Conservation (phyloP, 1,140 invertebrate genomes). For the fruit fly (Drosophila melanogaster) region DNA sequence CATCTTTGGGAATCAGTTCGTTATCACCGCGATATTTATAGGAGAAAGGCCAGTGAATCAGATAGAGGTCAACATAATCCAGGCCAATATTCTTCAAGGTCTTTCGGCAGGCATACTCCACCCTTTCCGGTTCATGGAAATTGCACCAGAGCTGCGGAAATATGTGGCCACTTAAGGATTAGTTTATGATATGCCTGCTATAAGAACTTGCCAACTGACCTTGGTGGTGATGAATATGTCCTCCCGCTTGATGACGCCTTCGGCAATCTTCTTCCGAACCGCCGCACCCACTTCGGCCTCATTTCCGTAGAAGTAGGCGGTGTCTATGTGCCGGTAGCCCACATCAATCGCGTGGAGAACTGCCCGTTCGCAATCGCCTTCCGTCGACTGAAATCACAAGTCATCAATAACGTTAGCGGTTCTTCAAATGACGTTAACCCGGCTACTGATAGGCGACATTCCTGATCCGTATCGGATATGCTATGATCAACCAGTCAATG, state of each 20-base stretch:
- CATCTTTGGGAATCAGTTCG: constrained; percentile 85
- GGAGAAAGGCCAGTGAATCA: constrained; percentile 94
- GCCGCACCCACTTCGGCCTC: constrained; percentile 94
- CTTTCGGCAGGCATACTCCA: constrained; percentile 87
- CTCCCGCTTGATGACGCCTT: constrained; percentile 91
- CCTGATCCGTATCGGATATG: constrained; percentile 65
- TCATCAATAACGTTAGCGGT: constrained; percentile 16
- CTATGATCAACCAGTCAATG: constrained; percentile 86
- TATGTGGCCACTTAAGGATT: constrained; percentile 82
- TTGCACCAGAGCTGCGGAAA: constrained; percentile 89
- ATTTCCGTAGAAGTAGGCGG: constrained; percentile 93
- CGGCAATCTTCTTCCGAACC: constrained; percentile 89
- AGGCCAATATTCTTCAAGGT: constrained; percentile 88
- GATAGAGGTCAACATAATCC: constrained; percentile 93
- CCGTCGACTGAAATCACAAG: constrained; percentile 84
- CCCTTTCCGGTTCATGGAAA: constrained; percentile 87
- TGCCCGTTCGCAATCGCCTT: constrained; percentile 86
- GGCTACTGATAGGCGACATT: constrained; percentile 32
- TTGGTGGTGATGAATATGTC: constrained; percentile 94
- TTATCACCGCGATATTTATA: constrained; percentile 85
- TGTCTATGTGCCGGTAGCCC: constrained; percentile 96
- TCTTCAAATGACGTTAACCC: constrained; percentile 4
- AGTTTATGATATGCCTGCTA: constrained; percentile 15
- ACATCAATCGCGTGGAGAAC: constrained; percentile 91
- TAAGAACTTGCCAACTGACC: constrained; percentile 82